Evolutionary conservation across 1,140 invertebrate genomes (phyloP).

Genomic region (Adoxophyes honmai): DNA sequence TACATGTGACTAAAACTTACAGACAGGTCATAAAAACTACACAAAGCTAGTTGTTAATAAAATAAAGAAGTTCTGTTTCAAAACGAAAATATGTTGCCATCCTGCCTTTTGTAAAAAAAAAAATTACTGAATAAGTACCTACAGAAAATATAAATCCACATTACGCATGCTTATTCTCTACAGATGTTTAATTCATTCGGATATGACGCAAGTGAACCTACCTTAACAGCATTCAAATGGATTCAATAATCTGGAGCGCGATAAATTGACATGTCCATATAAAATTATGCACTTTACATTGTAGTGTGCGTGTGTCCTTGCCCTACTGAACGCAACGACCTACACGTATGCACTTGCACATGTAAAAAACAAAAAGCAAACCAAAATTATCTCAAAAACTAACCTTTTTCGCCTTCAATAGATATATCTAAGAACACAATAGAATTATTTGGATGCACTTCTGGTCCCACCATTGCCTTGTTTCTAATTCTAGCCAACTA

Average conservation of each 20-base stretch:
- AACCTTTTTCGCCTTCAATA: constrained; percentile 63
- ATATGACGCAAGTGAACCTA: constrained; percentile 11
- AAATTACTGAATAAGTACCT: constrained; percentile 19
- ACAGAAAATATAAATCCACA: no score
- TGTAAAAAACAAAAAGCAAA: background rate
- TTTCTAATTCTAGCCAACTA: constrained; percentile 8
- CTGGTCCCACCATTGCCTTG: constrained; percentile 28
- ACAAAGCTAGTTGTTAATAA: no score
- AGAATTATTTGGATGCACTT: constrained; percentile 54
- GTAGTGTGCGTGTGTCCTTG: constrained; percentile 2
- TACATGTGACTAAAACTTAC: no score
- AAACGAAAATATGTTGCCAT: no score
- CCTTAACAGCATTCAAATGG: constrained; percentile 19
- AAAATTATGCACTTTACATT: background rate
- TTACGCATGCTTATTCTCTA: no score
- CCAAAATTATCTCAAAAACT: constrained; percentile 15
- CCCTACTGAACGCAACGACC: background rate
- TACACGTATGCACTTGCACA: constrained; percentile 9
- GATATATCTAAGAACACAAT: constrained; percentile 65
- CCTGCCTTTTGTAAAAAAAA: constrained; percentile 39
- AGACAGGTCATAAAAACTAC: no score
- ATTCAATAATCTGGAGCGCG: constrained; percentile 24
- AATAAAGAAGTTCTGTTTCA: no score
- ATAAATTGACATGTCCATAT: constrained; percentile 18
- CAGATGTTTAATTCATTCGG: no score